Percentiles rank a stretch among this genome's conserved stretches.
phyloP scores from a whole-genome alignment of 2,797 vertebrate species.

The Microctenopoma lineatum region DNA sequence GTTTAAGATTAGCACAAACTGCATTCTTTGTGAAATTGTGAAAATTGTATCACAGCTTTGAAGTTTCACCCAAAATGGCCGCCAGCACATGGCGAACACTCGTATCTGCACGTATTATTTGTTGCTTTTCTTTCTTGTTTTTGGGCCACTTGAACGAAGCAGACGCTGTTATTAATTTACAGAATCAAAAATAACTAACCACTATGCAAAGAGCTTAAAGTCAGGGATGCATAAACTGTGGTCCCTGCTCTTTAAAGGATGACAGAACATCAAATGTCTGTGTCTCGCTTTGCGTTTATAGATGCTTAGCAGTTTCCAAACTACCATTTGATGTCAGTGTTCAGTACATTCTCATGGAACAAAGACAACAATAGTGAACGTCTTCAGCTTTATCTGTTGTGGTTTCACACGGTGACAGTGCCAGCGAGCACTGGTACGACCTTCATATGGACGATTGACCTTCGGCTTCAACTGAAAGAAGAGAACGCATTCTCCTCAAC shows the following conservation, averaged over 20 bases:
- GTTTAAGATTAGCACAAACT: neutral
- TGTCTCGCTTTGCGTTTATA: constrained; percentile 51
- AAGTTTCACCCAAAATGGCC: constrained; percentile 39
- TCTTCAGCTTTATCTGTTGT: constrained; percentile 21
- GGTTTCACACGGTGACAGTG: constrained; percentile 30
- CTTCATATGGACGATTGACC: constrained; percentile 19
- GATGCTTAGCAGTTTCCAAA: constrained; percentile 51
- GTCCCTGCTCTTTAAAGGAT: constrained; percentile 64
- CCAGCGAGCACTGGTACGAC: constrained; percentile 5
- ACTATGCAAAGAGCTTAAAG: constrained; percentile 40
- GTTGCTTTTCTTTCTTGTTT: constrained; percentile 53
- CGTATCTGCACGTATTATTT: constrained; percentile 55
- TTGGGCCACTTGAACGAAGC: neutral
- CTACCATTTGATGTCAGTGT: constrained; percentile 47
- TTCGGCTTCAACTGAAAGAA: constrained; percentile 2
- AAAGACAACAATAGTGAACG: constrained; percentile 22
- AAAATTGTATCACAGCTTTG: neutral
- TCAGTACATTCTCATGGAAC: constrained; percentile 35
- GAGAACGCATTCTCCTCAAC: constrained; percentile 19
- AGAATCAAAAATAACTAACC: constrained; percentile 60
- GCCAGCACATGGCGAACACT: constrained; percentile 49
- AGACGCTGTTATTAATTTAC: constrained; percentile 73
- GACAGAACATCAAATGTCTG: constrained; percentile 61
- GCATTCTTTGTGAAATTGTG: neutral
- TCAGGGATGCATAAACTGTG: constrained; percentile 56